Evolutionary conservation across 1,140 invertebrate genomes (phyloP).

Genomic region (Nomia melanderi): DNA sequence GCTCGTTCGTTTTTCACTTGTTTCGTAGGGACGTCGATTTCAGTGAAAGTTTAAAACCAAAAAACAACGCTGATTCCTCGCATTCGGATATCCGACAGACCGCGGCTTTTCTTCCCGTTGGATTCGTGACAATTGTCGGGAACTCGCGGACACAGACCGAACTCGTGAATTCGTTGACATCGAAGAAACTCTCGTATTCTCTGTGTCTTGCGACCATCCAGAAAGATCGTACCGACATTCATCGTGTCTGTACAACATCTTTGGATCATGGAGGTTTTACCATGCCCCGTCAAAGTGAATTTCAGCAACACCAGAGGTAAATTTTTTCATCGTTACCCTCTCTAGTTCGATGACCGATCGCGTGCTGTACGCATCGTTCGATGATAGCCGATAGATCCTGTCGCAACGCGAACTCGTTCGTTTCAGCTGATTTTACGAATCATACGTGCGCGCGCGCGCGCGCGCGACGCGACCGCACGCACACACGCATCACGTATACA

Average conservation of each 20-base stretch:
- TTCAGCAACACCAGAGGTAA: constrained; percentile 78
- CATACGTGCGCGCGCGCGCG: no score
- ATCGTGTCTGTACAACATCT: constrained; percentile 9
- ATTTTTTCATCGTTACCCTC: not conserved
- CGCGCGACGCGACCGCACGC: no score
- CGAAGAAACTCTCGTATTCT: not conserved
- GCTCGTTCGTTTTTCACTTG: not conserved
- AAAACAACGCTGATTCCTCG: not conserved
- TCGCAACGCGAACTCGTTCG: constrained; percentile 7
- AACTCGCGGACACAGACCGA: not conserved
- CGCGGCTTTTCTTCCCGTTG: not conserved
- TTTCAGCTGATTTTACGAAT: constrained; percentile 46
- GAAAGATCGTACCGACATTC: constrained; percentile 24
- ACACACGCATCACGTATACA: no score
- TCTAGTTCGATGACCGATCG: not conserved
- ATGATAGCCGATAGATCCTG: not conserved
- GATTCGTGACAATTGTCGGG: not conserved
- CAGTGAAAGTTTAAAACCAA: constrained; percentile 45
- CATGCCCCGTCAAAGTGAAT: constrained; percentile 77
- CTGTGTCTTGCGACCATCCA: not conserved
- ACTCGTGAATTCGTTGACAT: not conserved
- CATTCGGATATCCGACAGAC: not conserved
- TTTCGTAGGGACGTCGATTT: not conserved
- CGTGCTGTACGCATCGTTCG: not conserved
- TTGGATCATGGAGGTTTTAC: constrained; percentile 74